Percentiles rank a stretch among this genome's conserved stretches.
Conservation (phyloP, 2,888 invertebrate species). For the Erebia palarica region DNA sequence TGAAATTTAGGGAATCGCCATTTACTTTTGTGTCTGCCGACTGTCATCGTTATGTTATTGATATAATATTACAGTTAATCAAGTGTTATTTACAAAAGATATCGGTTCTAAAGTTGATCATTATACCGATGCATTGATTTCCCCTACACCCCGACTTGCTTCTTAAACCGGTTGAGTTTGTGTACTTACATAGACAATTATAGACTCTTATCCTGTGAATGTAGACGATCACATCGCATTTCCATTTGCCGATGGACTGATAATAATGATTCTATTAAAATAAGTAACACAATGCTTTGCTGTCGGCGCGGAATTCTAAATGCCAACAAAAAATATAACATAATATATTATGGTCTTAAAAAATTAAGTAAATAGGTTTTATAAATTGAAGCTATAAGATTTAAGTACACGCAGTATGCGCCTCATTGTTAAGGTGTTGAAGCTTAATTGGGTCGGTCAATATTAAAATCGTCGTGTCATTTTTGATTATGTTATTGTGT, state of each 20-base stretch:
- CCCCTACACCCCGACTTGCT: slow-evolving; percentile 54
- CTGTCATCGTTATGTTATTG: neutral
- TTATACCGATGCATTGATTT: slow-evolving; percentile 65
- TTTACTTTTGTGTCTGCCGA: neutral
- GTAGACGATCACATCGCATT: slow-evolving; percentile 49
- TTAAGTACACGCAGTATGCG: too few species aligned
- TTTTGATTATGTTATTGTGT: too few species aligned
- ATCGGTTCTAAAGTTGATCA: slow-evolving; percentile 58
- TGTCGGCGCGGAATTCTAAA: slow-evolving; percentile 20
- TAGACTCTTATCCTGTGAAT: slow-evolving; percentile 44
- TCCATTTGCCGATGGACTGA: slow-evolving; percentile 54
- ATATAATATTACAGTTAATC: neutral
- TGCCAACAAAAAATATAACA: slow-evolving; percentile 4
- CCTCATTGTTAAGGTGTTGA: too few species aligned
- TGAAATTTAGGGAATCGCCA: neutral
- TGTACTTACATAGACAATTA: slow-evolving; percentile 57
- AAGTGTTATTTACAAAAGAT: slow-evolving; percentile 45
- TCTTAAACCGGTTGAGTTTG: slow-evolving; percentile 66
- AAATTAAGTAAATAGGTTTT: too few species aligned
- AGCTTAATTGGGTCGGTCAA: too few species aligned
- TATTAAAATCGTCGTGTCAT: too few species aligned
- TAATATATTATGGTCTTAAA: neutral
- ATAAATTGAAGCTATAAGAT: too few species aligned
- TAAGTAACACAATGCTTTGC: slow-evolving; percentile 37
- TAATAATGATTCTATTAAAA: slow-evolving; percentile 47